Conservation (phyloP, 2,888 invertebrate species). For the Diarsia dahlii region DNA sequence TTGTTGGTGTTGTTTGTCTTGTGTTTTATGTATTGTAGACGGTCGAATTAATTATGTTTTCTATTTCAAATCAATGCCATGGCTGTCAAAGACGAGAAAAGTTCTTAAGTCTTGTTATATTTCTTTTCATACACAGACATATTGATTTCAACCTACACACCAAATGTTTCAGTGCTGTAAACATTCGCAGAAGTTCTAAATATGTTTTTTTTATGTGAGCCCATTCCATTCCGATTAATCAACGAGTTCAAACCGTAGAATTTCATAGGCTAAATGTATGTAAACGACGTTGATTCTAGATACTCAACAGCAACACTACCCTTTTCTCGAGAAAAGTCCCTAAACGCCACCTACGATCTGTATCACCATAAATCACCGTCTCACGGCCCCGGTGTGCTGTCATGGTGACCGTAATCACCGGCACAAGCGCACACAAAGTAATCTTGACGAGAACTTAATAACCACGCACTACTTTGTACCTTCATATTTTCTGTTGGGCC, state of each 20-base stretch:
- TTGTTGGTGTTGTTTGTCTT: not conserved
- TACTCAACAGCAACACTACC: not conserved
- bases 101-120: not conserved
- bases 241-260: not conserved
- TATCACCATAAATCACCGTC: constrained; percentile 42
- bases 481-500: constrained; percentile 11
- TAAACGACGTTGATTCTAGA: not conserved
- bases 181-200: not conserved
- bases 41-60: not conserved
- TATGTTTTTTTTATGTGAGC: not conserved
- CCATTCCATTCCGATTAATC: not conserved
- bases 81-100: no score
- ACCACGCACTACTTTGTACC: constrained; percentile 3
- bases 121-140: not conserved
- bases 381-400: constrained; percentile 5
- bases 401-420: constrained; percentile 41
- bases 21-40: not conserved
- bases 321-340: constrained; percentile 15
- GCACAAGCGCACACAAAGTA: constrained; percentile 13
- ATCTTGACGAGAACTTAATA: constrained; percentile 39
- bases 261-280: not conserved
- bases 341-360: constrained; percentile 10
- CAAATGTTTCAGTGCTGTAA: not conserved
- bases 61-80: not conserved
- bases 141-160: not conserved